These are phyloP conservation scores for Scalopus aquaticus DNA, from an alignment of 2,113 vertebrate species.

Conservation along the genomic window DNA sequence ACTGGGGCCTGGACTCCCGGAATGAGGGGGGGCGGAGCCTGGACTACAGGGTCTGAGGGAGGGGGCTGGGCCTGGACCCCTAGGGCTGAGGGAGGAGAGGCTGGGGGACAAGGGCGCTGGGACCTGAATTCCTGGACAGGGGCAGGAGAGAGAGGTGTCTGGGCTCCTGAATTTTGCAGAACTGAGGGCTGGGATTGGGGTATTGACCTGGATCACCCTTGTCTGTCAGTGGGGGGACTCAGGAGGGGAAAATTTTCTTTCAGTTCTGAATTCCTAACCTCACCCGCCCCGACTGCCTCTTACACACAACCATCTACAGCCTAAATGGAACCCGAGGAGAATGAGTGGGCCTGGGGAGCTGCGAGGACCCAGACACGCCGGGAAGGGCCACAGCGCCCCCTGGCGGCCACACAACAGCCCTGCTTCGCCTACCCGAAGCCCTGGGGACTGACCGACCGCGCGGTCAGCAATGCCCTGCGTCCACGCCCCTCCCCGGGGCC, in stretches of 20 bases:
- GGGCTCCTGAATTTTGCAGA: neutral
- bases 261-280: neutral
- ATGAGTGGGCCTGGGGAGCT: neutral
- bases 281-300: neutral
- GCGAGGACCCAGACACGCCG: neutral
- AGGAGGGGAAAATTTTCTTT: neutral
- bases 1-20: too few relatives aligned
- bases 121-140: too few relatives aligned
- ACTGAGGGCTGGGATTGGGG: neutral
- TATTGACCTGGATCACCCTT: neutral
- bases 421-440: neutral
- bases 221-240: neutral
- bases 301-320: neutral
- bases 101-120: neutral
- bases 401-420: neutral
- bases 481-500: neutral
- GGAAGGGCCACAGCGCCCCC: constrained; percentile 23
- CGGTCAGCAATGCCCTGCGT: neutral
- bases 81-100: neutral
- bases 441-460: neutral
- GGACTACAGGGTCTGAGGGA: neutral
- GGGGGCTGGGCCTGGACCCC: neutral
- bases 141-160: neutral
- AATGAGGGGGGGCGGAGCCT: neutral
- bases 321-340: neutral